Evolutionary conservation across 2,113 vertebrate genomes (phyloP).

Genomic region (Illadopsis cleaveri): DNA sequence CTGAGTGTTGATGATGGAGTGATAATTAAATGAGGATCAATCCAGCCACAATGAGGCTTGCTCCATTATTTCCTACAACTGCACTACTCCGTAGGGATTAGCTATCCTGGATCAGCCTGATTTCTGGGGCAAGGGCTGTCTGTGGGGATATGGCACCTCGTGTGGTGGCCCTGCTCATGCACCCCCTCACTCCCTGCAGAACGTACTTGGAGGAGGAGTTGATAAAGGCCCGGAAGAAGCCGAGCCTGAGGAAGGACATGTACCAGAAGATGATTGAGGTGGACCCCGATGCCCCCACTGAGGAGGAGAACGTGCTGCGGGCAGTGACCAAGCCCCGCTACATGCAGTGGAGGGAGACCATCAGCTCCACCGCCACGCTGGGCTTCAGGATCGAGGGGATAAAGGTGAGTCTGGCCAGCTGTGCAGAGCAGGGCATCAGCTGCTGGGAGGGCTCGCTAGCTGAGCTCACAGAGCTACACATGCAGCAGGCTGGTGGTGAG

Average conservation of each 20-base stretch:
- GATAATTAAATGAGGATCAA: not conserved
- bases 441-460: fast-evolving
- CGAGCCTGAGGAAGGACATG: constrained; percentile 93
- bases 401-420: constrained; percentile 79
- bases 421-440: not conserved
- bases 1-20: not conserved
- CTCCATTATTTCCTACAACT: not conserved
- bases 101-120: not conserved
- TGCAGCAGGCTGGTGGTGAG: not conserved
- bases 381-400: constrained; percentile 98
- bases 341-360: constrained; percentile 99
- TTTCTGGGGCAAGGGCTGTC: not conserved
- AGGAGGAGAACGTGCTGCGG: constrained; percentile 83
- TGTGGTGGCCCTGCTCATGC: not conserved
- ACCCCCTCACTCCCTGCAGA: constrained; percentile 49
- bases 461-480: not conserved
- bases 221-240: constrained; percentile 94
- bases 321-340: constrained; percentile 96
- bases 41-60: fast-evolving
- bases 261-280: constrained; percentile 98
- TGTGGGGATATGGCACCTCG: fast-evolving
- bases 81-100: not conserved
- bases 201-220: constrained; percentile 96
- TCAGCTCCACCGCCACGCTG: constrained; percentile 92
- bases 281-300: constrained; percentile 85